Evolutionary conservation across 2,113 vertebrate species (phyloP).

Genomic region (Montifringilla adamsi): DNA sequence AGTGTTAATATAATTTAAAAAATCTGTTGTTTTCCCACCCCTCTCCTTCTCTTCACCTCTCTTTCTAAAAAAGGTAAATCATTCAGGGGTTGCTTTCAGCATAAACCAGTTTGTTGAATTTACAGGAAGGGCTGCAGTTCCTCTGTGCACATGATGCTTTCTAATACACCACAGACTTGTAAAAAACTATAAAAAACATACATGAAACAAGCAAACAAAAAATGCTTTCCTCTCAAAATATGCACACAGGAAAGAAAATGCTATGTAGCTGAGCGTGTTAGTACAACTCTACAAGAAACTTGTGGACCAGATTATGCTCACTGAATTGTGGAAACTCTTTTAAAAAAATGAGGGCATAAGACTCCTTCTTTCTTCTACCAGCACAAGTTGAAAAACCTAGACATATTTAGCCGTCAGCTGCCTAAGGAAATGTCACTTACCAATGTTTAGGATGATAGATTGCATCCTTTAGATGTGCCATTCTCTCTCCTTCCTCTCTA

Average conservation of each 20-base stretch:
- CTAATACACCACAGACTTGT: background rate
- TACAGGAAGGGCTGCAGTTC: conserved; percentile 42
- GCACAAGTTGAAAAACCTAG: background rate
- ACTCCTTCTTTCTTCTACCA: background rate
- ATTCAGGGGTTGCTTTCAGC: conserved; percentile 43
- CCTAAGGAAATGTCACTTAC: conserved; percentile 52
- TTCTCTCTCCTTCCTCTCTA: conserved; percentile 55
- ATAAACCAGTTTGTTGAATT: conserved; percentile 42
- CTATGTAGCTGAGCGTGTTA: background rate
- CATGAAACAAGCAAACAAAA: conserved; percentile 1
- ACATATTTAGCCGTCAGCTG: background rate
- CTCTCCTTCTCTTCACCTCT: conserved; percentile 43
- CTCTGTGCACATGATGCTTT: conserved; percentile 21
- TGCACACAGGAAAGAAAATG: background rate
- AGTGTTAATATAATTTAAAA: conserved; percentile 70
- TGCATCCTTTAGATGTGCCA: conserved; percentile 42
- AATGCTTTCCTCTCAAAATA: background rate
- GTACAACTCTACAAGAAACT: background rate
- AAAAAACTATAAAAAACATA: background rate
- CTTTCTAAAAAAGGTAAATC: conserved; percentile 62
- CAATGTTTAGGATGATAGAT: conserved; percentile 39
- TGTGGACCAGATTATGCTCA: background rate
- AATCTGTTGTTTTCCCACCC: conserved; percentile 57
- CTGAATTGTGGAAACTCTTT: background rate
- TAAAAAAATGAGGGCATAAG: background rate